Percentiles rank a stretch among this genome's conserved stretches.
These are phyloP conservation scores for Ophion ventricosus DNA, from an alignment of 2,888 invertebrate genomes.

Conservation along the genomic window DNA sequence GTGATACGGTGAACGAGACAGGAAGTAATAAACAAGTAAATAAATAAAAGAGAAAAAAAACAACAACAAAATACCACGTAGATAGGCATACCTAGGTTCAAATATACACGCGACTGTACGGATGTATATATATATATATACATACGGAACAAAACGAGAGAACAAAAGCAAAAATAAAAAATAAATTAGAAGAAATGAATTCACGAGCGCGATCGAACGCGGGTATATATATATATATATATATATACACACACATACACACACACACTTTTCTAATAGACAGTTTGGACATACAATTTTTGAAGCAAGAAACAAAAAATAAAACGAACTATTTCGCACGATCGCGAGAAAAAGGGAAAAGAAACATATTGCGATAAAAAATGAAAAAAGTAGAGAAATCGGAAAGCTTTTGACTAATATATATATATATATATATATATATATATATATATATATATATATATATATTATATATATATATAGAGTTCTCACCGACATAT, in stretches of 20 bases:
- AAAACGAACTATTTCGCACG: not conserved
- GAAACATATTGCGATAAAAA: slow-evolving; percentile 7
- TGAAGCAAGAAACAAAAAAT: not conserved
- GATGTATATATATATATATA: slow-evolving; percentile 52
- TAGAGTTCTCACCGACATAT: slow-evolving; percentile 83
- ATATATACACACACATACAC: slow-evolving; percentile 7
- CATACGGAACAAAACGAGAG: slow-evolving; percentile 28
- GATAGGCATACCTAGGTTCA: slow-evolving; percentile 62
- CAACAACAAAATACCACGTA: slow-evolving; percentile 55
- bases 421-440: no score
- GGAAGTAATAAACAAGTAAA: slow-evolving; percentile 29
- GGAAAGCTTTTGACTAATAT: slow-evolving; percentile 70
- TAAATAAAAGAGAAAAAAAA: slow-evolving; percentile 28
- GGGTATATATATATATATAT: not conserved
- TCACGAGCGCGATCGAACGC: slow-evolving; percentile 14
- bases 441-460: no score
- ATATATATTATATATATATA: not conserved
- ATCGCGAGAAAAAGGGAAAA: slow-evolving; percentile 47
- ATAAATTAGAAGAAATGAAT: slow-evolving; percentile 16
- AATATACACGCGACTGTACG: slow-evolving; percentile 62
- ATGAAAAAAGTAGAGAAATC: slow-evolving; percentile 29
- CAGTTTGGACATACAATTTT: slow-evolving; percentile 38
- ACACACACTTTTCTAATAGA: slow-evolving; percentile 22
- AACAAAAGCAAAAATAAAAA: slow-evolving; percentile 15
- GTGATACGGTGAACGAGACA: slow-evolving; percentile 16